Conservation (phyloP, 2,113 vertebrate species). For the Gobius niger region DNA sequence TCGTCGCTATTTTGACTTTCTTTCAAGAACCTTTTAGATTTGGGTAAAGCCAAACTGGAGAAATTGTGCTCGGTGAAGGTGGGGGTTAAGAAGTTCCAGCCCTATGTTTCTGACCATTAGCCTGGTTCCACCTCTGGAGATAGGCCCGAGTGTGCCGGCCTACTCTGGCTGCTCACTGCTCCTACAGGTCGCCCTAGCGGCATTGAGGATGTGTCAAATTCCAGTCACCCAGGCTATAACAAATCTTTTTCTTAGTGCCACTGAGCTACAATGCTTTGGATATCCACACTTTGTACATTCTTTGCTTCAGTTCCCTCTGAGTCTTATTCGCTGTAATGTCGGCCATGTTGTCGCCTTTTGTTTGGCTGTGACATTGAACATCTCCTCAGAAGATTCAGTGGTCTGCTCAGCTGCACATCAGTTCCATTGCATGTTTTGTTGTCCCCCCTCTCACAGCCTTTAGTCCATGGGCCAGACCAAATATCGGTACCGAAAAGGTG, state of each 20-base stretch:
- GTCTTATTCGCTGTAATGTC: constrained; percentile 25
- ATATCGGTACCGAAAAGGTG: no score
- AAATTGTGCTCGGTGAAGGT: no score
- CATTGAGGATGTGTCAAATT: background rate
- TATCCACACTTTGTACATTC: constrained; percentile 10
- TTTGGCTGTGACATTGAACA: constrained; percentile 51
- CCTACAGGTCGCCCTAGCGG: no score
- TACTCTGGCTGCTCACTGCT: no score
- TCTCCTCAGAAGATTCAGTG: constrained; percentile 44
- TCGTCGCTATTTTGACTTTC: no score
- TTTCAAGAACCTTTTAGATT: no score
- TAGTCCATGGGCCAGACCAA: no score
- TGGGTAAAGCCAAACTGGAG: no score
- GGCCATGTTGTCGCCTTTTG: constrained; percentile 28
- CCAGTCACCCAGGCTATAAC: background rate
- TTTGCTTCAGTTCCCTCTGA: constrained; percentile 6
- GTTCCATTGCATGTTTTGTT: constrained; percentile 22
- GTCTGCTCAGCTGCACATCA: constrained; percentile 50
- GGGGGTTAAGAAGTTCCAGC: no score
- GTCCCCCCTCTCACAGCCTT: constrained; percentile 20
- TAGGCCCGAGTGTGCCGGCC: no score
- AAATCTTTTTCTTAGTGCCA: constrained; percentile 28
- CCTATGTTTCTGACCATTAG: no score
- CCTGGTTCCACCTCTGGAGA: no score
- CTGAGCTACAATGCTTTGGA: constrained; percentile 24